Base-by-base conservation (phyloP, 2,888 invertebrate species). In the Melolontha melolontha region DNA sequence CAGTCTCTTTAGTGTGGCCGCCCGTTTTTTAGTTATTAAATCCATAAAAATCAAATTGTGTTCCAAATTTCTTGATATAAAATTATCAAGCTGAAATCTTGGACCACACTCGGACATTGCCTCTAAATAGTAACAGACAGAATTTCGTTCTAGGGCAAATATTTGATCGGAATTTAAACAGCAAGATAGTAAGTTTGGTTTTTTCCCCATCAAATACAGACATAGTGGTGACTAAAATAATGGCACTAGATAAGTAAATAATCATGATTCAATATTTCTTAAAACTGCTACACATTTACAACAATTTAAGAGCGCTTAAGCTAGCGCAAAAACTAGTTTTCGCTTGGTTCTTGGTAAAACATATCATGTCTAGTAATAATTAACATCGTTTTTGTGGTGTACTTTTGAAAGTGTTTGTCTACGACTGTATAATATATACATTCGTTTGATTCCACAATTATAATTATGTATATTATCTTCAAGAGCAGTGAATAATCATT, bases 151-250 rank as follows among this genome's bases (percentile, higher is more conserved):
- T 27, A 81, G 66, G 4, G 67, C 67, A 2, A 71, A 68, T 11
- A 82, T 71, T 69, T 82, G 80, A 17, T 81, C 79, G 12, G 76
- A 71, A 14, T 79, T 81, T 34, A 82, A 69, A 72, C 82, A 82
- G 68, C 81, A 82, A n/a, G 79, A 77, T 14, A 83, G 74, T 52
- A 82, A 74, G 11, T 77, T 71, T 2, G 79, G 79, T 69, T 78
- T 79, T 52, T 79, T 77, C 2, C 79, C 81, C 73, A 78, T 77
- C 51, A 82, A 74, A 70, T 81, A 81, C 8, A 75, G 67, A 66
- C 78, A 79, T 11, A 82, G 70, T 49, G 79, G 77, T 47, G 78
- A 81, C 83, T 83, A 71, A 68, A 79, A 79, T 70, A n/a, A 69
- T 16, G 52, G 62, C 44, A 34, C 34, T 5, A 1, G 22, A 22